Conservation (phyloP, 2,888 invertebrate genomes). For the Yponomeuta plumbellus region DNA sequence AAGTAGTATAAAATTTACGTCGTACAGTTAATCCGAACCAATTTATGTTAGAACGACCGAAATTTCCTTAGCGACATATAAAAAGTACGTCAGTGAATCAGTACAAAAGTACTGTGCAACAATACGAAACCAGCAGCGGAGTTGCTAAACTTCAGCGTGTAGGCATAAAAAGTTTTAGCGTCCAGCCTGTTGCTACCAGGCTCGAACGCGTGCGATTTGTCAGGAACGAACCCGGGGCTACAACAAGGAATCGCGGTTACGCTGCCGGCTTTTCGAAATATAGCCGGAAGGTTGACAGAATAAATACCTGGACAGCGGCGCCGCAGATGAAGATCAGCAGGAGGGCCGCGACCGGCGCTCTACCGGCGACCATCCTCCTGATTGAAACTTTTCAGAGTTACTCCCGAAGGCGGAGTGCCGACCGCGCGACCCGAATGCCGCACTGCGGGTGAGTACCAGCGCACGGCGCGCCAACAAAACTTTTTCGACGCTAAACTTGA, state of each 20-base stretch:
- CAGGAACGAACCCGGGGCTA: conserved; percentile 15
- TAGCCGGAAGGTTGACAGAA: conserved; percentile 12
- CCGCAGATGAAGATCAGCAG: conserved; percentile 41
- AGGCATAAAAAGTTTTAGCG: neutral
- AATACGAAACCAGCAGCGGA: too few species aligned
- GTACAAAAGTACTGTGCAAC: too few species aligned
- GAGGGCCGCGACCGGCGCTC: conserved; percentile 43
- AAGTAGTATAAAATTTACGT: too few species aligned
- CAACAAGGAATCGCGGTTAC: conserved; percentile 1
- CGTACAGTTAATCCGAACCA: too few species aligned
- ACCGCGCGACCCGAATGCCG: conserved; percentile 57
- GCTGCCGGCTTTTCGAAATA: conserved; percentile 34
- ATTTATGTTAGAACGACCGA: too few species aligned
- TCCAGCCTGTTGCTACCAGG: conserved; percentile 3
- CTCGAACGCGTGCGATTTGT: neutral
- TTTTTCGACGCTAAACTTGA: conserved; percentile 13
- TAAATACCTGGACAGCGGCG: conserved; percentile 32
- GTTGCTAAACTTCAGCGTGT: too few species aligned
- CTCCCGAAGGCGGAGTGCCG: conserved; percentile 44
- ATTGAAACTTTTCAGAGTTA: conserved; percentile 14
- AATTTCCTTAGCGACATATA: too few species aligned
- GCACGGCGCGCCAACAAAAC: conserved; percentile 21
- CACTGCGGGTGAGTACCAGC: conserved; percentile 51
- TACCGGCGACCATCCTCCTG: conserved; percentile 51
- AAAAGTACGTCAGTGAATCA: too few species aligned